Evolutionary conservation across 2,113 vertebrate species (phyloP).

Genomic region (Casuarius casuarius): DNA sequence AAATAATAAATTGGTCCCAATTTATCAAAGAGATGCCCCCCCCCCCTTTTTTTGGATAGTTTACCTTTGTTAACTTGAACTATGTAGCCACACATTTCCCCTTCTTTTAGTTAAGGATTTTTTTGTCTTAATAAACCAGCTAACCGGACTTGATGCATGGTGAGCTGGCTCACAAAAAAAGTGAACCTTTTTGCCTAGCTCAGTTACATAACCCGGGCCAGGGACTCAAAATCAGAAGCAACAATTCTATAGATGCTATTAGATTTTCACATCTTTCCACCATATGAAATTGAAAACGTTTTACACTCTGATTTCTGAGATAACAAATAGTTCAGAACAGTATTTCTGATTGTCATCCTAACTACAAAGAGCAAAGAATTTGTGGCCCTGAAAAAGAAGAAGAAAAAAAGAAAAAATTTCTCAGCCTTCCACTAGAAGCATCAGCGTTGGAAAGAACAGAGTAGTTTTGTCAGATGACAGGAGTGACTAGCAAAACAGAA

Average conservation of each 20-base stretch:
- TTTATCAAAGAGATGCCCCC: too few relatives aligned
- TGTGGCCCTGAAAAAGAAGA: not conserved
- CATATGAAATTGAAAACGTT: not conserved
- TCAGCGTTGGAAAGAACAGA: rapidly evolving
- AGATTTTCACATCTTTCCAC: not conserved
- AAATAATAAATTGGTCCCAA: not conserved
- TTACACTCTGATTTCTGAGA: not conserved
- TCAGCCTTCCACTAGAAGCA: not conserved
- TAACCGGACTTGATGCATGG: not conserved
- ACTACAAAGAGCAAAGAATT: not conserved
- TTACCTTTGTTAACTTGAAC: not conserved
- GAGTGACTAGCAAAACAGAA: not conserved
- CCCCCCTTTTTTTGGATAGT: not conserved
- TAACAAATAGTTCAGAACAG: not conserved
- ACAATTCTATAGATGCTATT: not conserved
- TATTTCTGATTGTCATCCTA: rapidly evolving
- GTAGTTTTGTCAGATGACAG: not conserved
- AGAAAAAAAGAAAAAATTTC: not conserved
- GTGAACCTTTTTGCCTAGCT: not conserved
- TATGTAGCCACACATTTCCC: not conserved
- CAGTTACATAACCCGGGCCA: not conserved
- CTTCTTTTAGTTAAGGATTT: not conserved
- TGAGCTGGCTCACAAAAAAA: not conserved
- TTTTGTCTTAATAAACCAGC: not conserved
- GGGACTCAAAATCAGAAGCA: not conserved